Evolutionary conservation across 2,888 invertebrate species (phyloP), one percentile per base, ranked within the genome.

Genomic region (Erebia aethiops): DNA sequence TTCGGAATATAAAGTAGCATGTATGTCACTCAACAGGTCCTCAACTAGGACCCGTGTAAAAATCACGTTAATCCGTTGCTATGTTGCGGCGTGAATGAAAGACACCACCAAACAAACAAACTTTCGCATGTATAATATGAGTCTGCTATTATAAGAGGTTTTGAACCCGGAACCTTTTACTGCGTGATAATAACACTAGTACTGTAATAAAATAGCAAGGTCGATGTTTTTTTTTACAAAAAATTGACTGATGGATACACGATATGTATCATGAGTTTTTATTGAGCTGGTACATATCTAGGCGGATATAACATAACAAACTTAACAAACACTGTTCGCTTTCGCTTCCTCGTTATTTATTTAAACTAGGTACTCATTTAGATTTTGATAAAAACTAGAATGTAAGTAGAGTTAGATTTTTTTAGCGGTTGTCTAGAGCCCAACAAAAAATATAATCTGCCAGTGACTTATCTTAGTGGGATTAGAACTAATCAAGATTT

Each of bases 121-220:
- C 3, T 46, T 46, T 46, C 43, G 43, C 43, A 46, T 10, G 1
- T 13, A 11, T 14, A 14, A 13, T 49, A 49, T 14, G 11, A 43
- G 1, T 43, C 43, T 43, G 43, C 1, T 43, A 10, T 52, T 35
- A 57, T 14, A 35, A 26, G 14, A 14, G 13, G 11, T 1, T 60
- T 60, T 43, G 4, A 49, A 73, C 63, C 67, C 71, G 73, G 71
- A 73, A 73, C 71, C 66, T 46, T 63, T 71, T 67, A 68, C 21
- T 26, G 21, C 52, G 43, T 10, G n/a, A 57, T 56, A 35, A 11
- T 18, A 43, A 43, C 13, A 46, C 11, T 46, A 2, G 14, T 52
- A 57, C 16, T 16, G 5, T 52, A 57, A 18, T 16, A 16, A 58
- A 67, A 60, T 51, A 18, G 21, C 56, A 60, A 70, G 68, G 68